A percentile compares a stretch with the other conserved stretches of the same genome.
These are phyloP conservation scores for Oenanthe oenanthe DNA, from an alignment of 2,113 vertebrate genomes.

Conservation along the genomic window DNA sequence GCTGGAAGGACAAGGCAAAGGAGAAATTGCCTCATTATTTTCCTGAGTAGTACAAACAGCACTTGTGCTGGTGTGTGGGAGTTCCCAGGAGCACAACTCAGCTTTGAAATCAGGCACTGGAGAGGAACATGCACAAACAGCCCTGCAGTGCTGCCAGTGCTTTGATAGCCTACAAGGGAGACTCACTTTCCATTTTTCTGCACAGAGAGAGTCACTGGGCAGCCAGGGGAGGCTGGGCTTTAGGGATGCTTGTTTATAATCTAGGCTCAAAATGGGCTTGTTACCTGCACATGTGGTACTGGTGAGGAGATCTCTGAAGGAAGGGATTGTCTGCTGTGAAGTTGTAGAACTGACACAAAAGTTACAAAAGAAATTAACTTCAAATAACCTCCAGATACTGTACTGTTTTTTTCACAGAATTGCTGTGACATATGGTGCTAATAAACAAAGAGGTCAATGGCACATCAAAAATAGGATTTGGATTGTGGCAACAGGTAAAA, in stretches of 20 bases:
- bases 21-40: slow-evolving; percentile 25
- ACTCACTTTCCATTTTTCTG: not conserved
- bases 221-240: not conserved
- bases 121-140: not conserved
- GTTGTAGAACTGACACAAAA: not conserved
- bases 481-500: not conserved
- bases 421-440: not conserved
- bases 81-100: slow-evolving; percentile 3
- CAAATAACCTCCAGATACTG: not conserved
- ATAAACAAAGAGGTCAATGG: not conserved
- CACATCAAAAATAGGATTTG: not conserved
- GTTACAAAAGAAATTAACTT: not conserved
- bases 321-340: not conserved
- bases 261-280: not conserved
- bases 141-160: not conserved
- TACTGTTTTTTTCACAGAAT: not conserved
- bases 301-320: not conserved
- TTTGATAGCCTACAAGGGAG: not conserved
- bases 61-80: not conserved
- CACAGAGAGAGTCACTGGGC: not conserved
- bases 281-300: not conserved
- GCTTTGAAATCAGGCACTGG: not conserved
- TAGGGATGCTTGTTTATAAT: not conserved
- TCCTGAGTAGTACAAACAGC: slow-evolving; percentile 10
- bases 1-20: slow-evolving; percentile 3